These are phyloP conservation scores for Alsophila aescularia DNA, from an alignment of 2,888 invertebrate genomes.

Conservation along the genomic window DNA sequence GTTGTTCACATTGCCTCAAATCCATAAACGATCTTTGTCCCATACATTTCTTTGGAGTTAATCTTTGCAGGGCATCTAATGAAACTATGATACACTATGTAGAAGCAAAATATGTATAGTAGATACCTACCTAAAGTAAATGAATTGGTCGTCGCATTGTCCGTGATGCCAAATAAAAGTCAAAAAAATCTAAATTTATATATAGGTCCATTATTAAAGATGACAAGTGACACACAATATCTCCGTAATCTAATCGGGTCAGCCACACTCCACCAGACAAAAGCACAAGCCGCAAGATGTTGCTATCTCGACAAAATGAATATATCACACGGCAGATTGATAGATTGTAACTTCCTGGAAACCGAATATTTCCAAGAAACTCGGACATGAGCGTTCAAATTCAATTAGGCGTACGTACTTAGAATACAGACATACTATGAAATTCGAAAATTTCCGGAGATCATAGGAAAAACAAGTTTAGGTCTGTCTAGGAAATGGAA, in stretches of 20 bases:
- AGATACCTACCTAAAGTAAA: too few species aligned
- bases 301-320: constrained; percentile 27
- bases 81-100: background rate
- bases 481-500: background rate
- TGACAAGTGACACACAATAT: constrained; percentile 74
- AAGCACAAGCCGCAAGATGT: constrained; percentile 41
- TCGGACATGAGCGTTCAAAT: constrained; percentile 4
- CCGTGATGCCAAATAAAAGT: background rate
- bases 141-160: background rate
- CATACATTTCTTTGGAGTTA: constrained; percentile 36
- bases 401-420: background rate
- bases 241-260: constrained; percentile 70
- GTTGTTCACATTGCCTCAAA: constrained; percentile 38
- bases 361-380: constrained; percentile 14
- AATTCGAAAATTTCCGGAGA: too few species aligned
- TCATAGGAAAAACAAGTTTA: too few species aligned
- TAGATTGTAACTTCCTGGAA: constrained; percentile 25
- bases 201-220: constrained; percentile 50
- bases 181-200: constrained; percentile 49
- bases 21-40: constrained; percentile 28
- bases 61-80: constrained; percentile 13
- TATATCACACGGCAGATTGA: constrained; percentile 15
- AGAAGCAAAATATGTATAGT: too few species aligned
- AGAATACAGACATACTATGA: too few species aligned
- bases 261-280: constrained; percentile 45